Percentiles rank a stretch among this genome's conserved stretches.
phyloP scores from a whole-genome alignment of 2,797 vertebrate species.

The Danio choprae region DNA sequence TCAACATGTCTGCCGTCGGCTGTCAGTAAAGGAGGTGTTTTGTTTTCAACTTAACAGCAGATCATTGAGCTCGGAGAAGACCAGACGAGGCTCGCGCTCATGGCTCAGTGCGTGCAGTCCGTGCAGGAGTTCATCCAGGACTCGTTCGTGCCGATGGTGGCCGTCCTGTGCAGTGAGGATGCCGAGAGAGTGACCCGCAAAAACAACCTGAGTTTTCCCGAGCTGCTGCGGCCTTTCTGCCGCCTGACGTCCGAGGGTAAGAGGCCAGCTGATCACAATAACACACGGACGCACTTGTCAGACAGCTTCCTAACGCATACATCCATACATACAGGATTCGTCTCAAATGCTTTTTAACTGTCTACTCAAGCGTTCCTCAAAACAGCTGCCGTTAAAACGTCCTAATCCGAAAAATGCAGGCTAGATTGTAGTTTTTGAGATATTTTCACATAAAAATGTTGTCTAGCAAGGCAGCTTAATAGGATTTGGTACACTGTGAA shows the following conservation, averaged over 20 bases:
- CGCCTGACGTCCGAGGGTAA: conserved; percentile 96
- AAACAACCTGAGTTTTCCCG: conserved; percentile 92
- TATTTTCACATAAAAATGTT: neutral
- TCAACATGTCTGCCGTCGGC: conserved; percentile 75
- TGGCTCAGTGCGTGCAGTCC: conserved; percentile 95
- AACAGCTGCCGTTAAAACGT: neutral
- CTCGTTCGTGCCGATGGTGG: conserved; percentile 95
- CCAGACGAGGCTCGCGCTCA: conserved; percentile 62
- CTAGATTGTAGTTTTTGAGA: neutral
- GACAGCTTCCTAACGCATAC: neutral
- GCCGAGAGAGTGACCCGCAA: conserved; percentile 90
- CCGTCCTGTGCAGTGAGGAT: conserved; percentile 93
- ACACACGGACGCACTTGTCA: neutral
- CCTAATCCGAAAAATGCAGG: neutral
- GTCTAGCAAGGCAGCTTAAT: neutral
- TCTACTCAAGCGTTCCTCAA: neutral
- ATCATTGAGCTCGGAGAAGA: conserved; percentile 33
- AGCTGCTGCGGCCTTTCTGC: conserved; percentile 94
- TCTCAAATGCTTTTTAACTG: neutral
- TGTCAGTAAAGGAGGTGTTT: conserved; percentile 66
- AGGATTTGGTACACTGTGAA: neutral
- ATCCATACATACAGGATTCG: neutral
- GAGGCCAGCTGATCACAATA: conserved; percentile 53
- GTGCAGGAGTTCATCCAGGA: conserved; percentile 98
- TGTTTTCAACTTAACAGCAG: conserved; percentile 63